Base-by-base conservation (phyloP, 1,140 invertebrate species). In the Eriosoma lanigerum region DNA sequence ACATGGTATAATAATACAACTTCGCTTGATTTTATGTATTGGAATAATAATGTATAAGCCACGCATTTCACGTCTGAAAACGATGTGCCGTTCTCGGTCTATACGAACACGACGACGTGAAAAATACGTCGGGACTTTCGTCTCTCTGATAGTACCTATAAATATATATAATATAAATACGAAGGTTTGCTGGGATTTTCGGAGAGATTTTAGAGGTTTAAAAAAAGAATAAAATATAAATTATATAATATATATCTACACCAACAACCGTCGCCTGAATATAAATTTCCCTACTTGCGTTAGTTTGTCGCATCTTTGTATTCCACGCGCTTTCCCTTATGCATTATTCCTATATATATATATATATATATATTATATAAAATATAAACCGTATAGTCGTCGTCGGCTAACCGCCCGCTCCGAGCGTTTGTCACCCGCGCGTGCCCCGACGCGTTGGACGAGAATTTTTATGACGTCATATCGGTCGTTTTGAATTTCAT, bases 401-500 rank as follows among this genome's bases (percentile, higher is more conserved):
- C 32, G 32, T 4, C 62, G 62, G 32, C 62, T 68, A 48, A 48
- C 38, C 44, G 46, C 66, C 64, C 64, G 38, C 17, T 68, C 38
- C 13, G 5, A 12, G 12, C 32, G 29, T 10, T n/a, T 32, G 29
- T n/a, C 9, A 3, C 62, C 32, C 32, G 62, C 62, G n/a, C 32
- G 62, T 44, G 32, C 10, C 26, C n/a, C n/a, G n/a, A 32, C 62
- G 38, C 38, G 64, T 46, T 12, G 38, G 64, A 68, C 5, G 66
- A 68, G 44, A 68, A 68, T 48, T 72, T 72, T 72, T 72, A 72
- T 52, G 68, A 72, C 68, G 68, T 72, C 68, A 52, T 72, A 72
- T 52, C 68, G 68, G 48, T 72, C 68, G 68, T 72, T 72, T 72
- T 72, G 68, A 72, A 72, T 72, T 72, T 72, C 68, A 72, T 72